Percentiles rank a stretch among this genome's conserved stretches.
phyloP scores from a whole-genome alignment of 1,140 invertebrate genomes.

The Coelopa frigida region DNA sequence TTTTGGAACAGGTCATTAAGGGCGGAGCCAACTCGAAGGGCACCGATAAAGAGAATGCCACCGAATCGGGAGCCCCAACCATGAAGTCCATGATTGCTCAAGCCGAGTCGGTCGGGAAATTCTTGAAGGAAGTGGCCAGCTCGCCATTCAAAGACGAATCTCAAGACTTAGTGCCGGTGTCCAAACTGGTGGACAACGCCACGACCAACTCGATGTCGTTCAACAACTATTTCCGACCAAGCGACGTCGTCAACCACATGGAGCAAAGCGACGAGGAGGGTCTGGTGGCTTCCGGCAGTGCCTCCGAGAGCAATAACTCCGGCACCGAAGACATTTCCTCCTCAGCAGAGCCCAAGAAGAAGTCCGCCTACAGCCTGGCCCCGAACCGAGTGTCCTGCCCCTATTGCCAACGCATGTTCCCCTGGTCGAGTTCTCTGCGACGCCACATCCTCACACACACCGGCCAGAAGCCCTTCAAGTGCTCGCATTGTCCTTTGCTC shows the following conservation, averaged over 20 bases:
- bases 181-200: conserved; percentile 70
- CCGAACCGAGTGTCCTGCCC: conserved; percentile 88
- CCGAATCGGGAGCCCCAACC: conserved; percentile 4
- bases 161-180: conserved; percentile 66
- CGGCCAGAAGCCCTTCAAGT: conserved; percentile 93
- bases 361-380: conserved; percentile 91
- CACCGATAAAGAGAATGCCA: conserved; percentile 27
- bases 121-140: conserved; percentile 38
- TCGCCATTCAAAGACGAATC: conserved; percentile 45
- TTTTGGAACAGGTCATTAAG: conserved; percentile 51
- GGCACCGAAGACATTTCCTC: conserved; percentile 63
- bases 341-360: conserved; percentile 55
- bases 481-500: conserved; percentile 79
- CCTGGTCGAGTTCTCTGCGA: conserved; percentile 89
- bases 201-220: conserved; percentile 57
- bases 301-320: conserved; percentile 72
- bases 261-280: conserved; percentile 65
- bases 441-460: conserved; percentile 90
- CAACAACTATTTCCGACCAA: conserved; percentile 53
- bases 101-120: conserved; percentile 39
- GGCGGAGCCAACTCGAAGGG: conserved; percentile 28
- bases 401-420: conserved; percentile 86
- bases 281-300: conserved; percentile 59
- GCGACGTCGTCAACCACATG: conserved; percentile 44
- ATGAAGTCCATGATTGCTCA: conserved; percentile 39